A percentile compares a stretch with the other conserved stretches of the same genome.
Evolutionary conservation across 2,113 vertebrate genomes (phyloP).

Genomic region (Emydocephalus ijimae): DNA sequence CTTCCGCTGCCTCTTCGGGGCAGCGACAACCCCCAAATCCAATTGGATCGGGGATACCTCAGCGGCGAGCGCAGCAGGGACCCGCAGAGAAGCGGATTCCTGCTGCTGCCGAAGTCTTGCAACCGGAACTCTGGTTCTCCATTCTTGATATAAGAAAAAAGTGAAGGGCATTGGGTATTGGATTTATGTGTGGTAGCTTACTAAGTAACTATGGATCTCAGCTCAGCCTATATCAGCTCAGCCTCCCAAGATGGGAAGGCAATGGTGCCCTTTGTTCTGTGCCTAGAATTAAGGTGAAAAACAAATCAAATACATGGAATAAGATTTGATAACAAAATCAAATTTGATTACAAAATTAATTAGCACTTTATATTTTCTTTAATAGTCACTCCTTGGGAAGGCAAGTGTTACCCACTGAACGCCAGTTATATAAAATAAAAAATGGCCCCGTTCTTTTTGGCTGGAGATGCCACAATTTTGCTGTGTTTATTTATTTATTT

Average conservation of each 20-base stretch:
- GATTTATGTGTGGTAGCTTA: neutral
- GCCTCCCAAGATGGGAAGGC: neutral
- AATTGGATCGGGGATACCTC: too few relatives aligned
- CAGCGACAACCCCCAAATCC: too few relatives aligned
- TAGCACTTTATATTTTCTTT: neutral
- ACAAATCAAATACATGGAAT: neutral
- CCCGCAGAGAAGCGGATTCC: too few relatives aligned
- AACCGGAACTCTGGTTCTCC: too few relatives aligned
- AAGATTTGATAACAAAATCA: neutral
- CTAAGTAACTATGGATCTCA: neutral
- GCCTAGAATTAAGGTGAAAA: neutral
- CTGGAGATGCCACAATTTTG: neutral
- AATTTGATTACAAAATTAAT: neutral
- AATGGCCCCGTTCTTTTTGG: neutral
- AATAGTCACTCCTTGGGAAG: neutral
- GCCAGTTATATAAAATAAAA: neutral
- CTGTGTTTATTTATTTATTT: neutral
- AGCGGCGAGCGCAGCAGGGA: too few relatives aligned
- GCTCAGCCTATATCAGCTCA: neutral
- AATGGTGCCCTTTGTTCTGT: neutral
- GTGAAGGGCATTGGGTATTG: neutral
- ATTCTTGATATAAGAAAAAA: neutral
- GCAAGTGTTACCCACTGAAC: neutral
- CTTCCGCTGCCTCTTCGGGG: too few relatives aligned
- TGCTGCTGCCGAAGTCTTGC: too few relatives aligned